Evolutionary conservation across 2,888 invertebrate species (phyloP).

Genomic region (Papilio protenor): DNA sequence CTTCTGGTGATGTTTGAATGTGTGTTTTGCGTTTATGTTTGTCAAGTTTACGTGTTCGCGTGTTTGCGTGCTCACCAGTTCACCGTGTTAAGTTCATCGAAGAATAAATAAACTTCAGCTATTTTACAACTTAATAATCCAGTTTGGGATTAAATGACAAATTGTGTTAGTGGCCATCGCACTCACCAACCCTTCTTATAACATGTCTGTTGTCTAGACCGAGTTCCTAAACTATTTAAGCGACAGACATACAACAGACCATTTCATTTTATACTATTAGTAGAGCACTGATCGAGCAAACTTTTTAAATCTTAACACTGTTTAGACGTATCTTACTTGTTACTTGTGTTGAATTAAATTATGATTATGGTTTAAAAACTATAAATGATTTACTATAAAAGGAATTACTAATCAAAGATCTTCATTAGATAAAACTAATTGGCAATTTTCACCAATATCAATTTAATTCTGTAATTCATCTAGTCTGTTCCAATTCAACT

Average conservation of each 20-base stretch:
- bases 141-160: slow-evolving; percentile 15
- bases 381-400: background rate
- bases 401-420: background rate
- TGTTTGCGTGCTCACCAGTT: background rate
- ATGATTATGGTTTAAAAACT: background rate
- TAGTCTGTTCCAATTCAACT: slow-evolving; percentile 6
- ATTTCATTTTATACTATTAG: background rate
- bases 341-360: background rate
- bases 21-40: slow-evolving; percentile 9
- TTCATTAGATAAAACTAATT: background rate
- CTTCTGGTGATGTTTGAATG: slow-evolving; percentile 10
- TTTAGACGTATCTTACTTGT: too few relatives aligned
- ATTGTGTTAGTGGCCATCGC: slow-evolving; percentile 22
- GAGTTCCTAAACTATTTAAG: slow-evolving; percentile 17
- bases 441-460: slow-evolving; percentile 23
- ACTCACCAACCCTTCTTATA: background rate
- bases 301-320: background rate
- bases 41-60: slow-evolving; percentile 20
- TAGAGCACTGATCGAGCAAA: background rate
- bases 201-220: background rate
- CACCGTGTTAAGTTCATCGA: too few relatives aligned
- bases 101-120: background rate
- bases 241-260: background rate
- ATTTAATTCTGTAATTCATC: slow-evolving; percentile 19
- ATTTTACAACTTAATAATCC: slow-evolving; percentile 21